These are phyloP conservation scores for Malurus melanocephalus DNA, from an alignment of 2,113 vertebrate species.

Conservation along the genomic window DNA sequence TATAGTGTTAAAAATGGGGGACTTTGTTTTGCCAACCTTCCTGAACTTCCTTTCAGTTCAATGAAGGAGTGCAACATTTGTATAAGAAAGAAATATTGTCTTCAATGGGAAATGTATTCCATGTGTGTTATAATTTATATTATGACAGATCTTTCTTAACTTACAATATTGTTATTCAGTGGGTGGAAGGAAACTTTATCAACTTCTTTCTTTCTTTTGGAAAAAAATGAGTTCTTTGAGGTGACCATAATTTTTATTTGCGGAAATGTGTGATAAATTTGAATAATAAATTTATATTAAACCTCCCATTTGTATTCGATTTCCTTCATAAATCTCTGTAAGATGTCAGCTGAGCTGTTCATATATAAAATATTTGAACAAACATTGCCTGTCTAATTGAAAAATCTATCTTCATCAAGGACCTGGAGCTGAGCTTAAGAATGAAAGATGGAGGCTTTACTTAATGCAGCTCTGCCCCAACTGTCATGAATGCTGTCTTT, in stretches of 20 bases:
- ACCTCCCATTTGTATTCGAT: conserved; percentile 68
- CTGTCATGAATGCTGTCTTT: conserved; percentile 51
- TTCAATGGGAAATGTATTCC: conserved; percentile 79
- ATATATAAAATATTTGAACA: conserved; percentile 68
- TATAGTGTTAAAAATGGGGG: conserved; percentile 71
- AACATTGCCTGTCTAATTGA: conserved; percentile 71
- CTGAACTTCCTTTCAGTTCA: conserved; percentile 76
- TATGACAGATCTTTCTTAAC: conserved; percentile 72
- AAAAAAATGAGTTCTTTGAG: conserved; percentile 39
- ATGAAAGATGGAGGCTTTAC: conserved; percentile 54
- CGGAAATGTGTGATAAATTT: conserved; percentile 66
- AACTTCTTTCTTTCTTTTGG: conserved; percentile 33
- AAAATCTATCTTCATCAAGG: conserved; percentile 66
- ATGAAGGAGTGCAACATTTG: conserved; percentile 74
- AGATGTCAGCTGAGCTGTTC: conserved; percentile 42
- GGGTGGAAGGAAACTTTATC: conserved; percentile 58
- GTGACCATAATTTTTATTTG: conserved; percentile 63
- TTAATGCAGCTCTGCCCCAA: conserved; percentile 19
- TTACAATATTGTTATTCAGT: conserved; percentile 72
- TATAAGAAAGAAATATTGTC: conserved; percentile 83
- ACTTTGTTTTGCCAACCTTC: conserved; percentile 78
- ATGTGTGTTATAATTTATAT: conserved; percentile 82
- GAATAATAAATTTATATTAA: conserved; percentile 72
- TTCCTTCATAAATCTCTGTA: conserved; percentile 67
- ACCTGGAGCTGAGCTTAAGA: conserved; percentile 31